These are phyloP conservation scores for Solenopsis fugax DNA, from an alignment of 1,140 invertebrate genomes.

Conservation along the genomic window DNA sequence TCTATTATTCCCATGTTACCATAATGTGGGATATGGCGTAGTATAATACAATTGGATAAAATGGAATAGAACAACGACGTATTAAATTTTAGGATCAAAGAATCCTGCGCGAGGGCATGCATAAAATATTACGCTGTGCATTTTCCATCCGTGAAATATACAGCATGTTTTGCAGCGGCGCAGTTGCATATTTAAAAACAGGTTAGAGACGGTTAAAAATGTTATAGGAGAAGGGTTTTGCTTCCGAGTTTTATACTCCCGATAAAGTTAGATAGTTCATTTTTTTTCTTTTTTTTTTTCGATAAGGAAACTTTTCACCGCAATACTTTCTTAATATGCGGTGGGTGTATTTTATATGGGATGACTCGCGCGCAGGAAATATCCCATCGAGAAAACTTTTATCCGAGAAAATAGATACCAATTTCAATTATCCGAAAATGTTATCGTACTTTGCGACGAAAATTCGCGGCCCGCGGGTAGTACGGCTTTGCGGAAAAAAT, in stretches of 20 bases:
- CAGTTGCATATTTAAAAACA: conserved; percentile 35
- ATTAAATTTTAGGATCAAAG: conserved; percentile 56
- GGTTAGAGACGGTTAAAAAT: conserved; percentile 34
- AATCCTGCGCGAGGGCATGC: neutral
- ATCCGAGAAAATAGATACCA: conserved; percentile 6
- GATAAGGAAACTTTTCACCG: conserved; percentile 33
- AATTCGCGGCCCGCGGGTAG: neutral
- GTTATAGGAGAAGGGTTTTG: conserved; percentile 9
- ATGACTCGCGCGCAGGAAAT: neutral
- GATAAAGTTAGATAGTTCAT: neutral
- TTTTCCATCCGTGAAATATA: conserved; percentile 19
- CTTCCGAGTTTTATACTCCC: neutral
- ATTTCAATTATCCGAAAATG: conserved; percentile 36
- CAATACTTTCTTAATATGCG: conserved; percentile 51
- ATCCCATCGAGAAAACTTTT: conserved; percentile 9
- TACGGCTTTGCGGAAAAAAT: neutral
- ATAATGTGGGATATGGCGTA: conserved; percentile 7
- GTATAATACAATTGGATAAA: conserved; percentile 26
- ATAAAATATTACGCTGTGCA: conserved; percentile 18
- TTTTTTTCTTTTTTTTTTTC: neutral
- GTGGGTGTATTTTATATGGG: neutral
- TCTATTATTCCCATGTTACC: conserved; percentile 12
- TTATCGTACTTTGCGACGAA: conserved; percentile 1
- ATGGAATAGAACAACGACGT: conserved; percentile 12
- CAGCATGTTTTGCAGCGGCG: neutral